Conservation (phyloP, 2,797 vertebrate genomes). For the Onychomys torridus region DNA sequence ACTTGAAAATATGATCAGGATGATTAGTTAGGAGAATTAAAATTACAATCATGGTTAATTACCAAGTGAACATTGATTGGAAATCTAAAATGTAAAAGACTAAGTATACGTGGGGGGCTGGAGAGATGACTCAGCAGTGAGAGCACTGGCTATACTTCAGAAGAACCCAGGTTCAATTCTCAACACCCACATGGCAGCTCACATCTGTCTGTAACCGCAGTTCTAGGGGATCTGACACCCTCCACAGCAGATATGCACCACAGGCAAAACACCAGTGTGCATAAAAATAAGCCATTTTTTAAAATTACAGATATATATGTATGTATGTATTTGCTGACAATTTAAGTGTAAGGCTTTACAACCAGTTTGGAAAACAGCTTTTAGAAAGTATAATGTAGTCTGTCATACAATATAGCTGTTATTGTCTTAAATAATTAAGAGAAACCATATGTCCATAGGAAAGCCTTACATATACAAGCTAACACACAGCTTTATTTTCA, state of each 20-base stretch:
- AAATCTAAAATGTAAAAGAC: not conserved
- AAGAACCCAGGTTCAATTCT: not conserved
- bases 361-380: conserved; percentile 15
- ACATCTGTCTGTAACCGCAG: not conserved
- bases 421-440: conserved; percentile 35
- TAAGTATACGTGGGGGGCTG: not conserved
- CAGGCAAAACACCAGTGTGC: not conserved
- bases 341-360: conserved; percentile 23
- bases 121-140: not conserved
- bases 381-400: not conserved
- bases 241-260: not conserved
- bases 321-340: not conserved
- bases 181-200: not conserved
- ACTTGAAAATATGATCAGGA: not conserved
- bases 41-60: conserved; percentile 6
- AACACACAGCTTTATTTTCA: conserved; percentile 3
- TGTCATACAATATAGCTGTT: conserved; percentile 19
- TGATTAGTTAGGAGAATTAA: conserved; percentile 20
- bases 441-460: conserved; percentile 10
- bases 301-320: not conserved
- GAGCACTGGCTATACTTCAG: not conserved
- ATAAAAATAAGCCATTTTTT: not conserved
- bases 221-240: not conserved
- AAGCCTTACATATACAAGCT: conserved; percentile 33
- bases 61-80: not conserved